These are phyloP conservation scores for Watsonalla binaria DNA, from an alignment of 2,888 invertebrate genomes.

Conservation along the genomic window DNA sequence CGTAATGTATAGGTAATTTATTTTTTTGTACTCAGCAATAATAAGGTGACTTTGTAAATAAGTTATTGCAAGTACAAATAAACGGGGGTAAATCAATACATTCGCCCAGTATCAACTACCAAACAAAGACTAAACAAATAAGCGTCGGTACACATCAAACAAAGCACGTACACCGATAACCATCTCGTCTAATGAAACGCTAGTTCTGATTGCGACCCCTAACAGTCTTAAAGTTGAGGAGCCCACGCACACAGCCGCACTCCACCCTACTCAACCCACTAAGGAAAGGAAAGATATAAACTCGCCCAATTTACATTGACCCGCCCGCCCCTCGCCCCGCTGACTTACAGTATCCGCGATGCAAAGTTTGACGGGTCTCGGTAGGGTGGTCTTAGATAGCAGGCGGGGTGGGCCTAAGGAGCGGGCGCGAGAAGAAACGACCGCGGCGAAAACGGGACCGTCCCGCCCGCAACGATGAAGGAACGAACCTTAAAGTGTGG, in stretches of 20 bases:
- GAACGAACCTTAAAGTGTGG: conserved; percentile 54
- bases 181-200: conserved; percentile 72
- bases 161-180: conserved; percentile 67
- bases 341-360: conserved; percentile 26
- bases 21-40: too few relatives aligned
- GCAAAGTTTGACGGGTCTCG: conserved; percentile 46
- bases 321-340: conserved; percentile 28
- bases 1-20: too few relatives aligned
- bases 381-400: conserved; percentile 36
- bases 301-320: conserved; percentile 25
- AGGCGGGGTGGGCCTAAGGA: conserved; percentile 38
- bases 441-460: conserved; percentile 34
- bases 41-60: background rate
- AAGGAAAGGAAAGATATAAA: conserved; percentile 57
- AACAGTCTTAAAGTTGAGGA: conserved; percentile 73
- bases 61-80: conserved; percentile 12
- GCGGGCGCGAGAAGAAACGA: conserved; percentile 73
- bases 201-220: conserved; percentile 73
- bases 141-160: conserved; percentile 48
- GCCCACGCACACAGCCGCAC: conserved; percentile 50
- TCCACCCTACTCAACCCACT: conserved; percentile 41
- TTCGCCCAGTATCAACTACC: conserved; percentile 20
- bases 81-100: conserved; percentile 30
- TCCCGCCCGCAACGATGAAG: conserved; percentile 16
- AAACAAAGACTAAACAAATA: conserved; percentile 45